Evolutionary conservation across 35 echinoderm and acorn worm species (phyloP), one percentile per base, ranked within the genome.

Genomic region (Apostichopus japonicus): DNA sequence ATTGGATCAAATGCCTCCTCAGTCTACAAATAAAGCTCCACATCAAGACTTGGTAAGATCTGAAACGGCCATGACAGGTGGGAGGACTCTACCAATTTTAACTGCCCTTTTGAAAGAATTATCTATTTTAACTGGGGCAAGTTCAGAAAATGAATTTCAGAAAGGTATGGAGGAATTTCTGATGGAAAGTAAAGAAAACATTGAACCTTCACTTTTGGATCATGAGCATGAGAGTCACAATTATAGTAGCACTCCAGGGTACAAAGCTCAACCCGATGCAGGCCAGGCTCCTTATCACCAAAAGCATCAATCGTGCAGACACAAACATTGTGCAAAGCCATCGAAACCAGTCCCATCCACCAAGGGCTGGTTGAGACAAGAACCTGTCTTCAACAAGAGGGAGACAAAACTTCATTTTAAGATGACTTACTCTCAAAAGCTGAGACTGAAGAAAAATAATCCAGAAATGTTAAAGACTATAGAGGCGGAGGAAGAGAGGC

Each of bases 341-440:
- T 89, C 96, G 55, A 15, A 24, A 19, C 70, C 67, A 62, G 93
- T 96, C n/a, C 95, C 95, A 15, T 19, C 93, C 25, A 71, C 92
- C 59, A 96, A 94, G 71, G 83, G 93, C 6, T 96, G 90, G 93
- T 59, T 96, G 53, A 94, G 95, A 22, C 93, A 96, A 89, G 73
- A 94, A 92, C 91, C 91, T 15, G 63, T 90, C 9, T 59, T 63
- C 14, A 77, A 77, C n/a, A 81, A 88, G 56, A 90, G 72, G 59
- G 78, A 91, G 71, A 87, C 92, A 23, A 98, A 95, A 88, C 89
- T 98, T 4, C 91, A 87, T 13, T 98, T 84, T 86, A 92, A 92
- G 67, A 93, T 95, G 94, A 98, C 96, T 24, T 83, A 98, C 65
- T 93, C 96, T 8, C 96, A 95, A 77, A 95, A 95, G 71, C 89